Evolutionary conservation across 1,140 invertebrate genomes (phyloP).

Genomic region (Rhizoglyphus robini): DNA sequence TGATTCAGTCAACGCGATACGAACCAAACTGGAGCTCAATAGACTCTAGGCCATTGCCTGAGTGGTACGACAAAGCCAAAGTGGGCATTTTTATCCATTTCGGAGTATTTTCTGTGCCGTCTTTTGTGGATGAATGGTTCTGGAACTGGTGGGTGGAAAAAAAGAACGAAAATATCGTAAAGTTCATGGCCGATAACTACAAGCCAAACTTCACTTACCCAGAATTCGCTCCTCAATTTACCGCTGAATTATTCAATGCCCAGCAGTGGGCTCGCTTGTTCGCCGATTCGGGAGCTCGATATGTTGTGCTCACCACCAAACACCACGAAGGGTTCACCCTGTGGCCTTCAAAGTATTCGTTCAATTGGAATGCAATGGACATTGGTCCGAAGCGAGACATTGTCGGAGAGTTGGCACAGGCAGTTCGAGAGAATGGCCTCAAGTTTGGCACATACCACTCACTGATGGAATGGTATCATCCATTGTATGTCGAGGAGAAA

Average conservation of each 20-base stretch:
- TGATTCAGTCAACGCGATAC: constrained; percentile 25
- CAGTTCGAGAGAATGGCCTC: constrained; percentile 33
- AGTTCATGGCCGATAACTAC: constrained; percentile 36
- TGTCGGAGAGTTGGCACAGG: constrained; percentile 34
- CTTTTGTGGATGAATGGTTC: constrained; percentile 68
- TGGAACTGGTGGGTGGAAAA: constrained; percentile 44
- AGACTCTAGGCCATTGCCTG: constrained; percentile 61
- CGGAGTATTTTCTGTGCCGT: constrained; percentile 80
- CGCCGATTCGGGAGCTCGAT: constrained; percentile 40
- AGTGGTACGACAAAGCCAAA: constrained; percentile 78
- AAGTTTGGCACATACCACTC: constrained; percentile 38
- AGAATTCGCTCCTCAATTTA: constrained; percentile 37
- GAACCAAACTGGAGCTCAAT: constrained; percentile 58
- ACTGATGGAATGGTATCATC: constrained; percentile 36
- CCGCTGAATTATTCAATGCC: constrained; percentile 35
- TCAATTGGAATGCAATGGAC: constrained; percentile 58
- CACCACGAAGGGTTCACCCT: constrained; percentile 84
- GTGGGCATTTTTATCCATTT: constrained; percentile 82
- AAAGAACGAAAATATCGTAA: constrained; percentile 18
- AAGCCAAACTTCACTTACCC: constrained; percentile 34
- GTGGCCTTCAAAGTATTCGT: constrained; percentile 68
- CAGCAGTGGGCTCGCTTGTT: constrained; percentile 34
- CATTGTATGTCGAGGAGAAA: constrained; percentile 29
- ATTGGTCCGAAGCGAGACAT: constrained; percentile 64
- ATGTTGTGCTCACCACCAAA: constrained; percentile 78